Conservation (phyloP, 2,797 vertebrate species). For the Cynodonichthys magdalenae region DNA sequence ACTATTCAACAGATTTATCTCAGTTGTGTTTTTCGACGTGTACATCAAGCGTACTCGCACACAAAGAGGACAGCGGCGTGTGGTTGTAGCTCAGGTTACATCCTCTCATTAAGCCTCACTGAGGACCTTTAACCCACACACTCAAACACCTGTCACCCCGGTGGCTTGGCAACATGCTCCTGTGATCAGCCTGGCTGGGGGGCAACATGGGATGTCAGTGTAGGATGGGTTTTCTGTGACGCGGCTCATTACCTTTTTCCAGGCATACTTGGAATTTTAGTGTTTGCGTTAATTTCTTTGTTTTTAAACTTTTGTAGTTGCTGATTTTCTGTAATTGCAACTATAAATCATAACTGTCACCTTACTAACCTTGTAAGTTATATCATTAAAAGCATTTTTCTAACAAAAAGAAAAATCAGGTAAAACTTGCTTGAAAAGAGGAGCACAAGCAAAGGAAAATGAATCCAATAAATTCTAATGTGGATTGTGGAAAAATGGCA, state of each 20-base stretch:
- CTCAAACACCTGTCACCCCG: conserved; percentile 29
- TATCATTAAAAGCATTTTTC: no score
- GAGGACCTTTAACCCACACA: conserved; percentile 31
- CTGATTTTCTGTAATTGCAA: neutral
- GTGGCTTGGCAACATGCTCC: conserved; percentile 74
- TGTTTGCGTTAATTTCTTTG: conserved; percentile 10
- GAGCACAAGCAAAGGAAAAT: no score
- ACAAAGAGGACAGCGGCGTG: conserved; percentile 2
- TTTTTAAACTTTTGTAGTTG: neutral
- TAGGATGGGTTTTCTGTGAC: conserved; percentile 19
- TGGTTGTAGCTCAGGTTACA: conserved; percentile 21
- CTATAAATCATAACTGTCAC: neutral
- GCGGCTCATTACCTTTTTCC: conserved; percentile 21
- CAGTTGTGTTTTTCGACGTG: neutral
- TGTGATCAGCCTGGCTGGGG: conserved; percentile 36
- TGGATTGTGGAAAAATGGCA: no score
- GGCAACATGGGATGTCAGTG: conserved; percentile 38
- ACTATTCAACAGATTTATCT: neutral
- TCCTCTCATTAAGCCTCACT: conserved; percentile 42
- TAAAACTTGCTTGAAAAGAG: no score
- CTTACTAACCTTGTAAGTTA: neutral
- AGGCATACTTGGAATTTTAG: conserved; percentile 5
- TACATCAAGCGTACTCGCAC: neutral
- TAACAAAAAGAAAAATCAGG: no score
- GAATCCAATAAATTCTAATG: no score